These are phyloP conservation scores for Pammene aurita DNA, from an alignment of 2,888 invertebrate species.

Conservation along the genomic window DNA sequence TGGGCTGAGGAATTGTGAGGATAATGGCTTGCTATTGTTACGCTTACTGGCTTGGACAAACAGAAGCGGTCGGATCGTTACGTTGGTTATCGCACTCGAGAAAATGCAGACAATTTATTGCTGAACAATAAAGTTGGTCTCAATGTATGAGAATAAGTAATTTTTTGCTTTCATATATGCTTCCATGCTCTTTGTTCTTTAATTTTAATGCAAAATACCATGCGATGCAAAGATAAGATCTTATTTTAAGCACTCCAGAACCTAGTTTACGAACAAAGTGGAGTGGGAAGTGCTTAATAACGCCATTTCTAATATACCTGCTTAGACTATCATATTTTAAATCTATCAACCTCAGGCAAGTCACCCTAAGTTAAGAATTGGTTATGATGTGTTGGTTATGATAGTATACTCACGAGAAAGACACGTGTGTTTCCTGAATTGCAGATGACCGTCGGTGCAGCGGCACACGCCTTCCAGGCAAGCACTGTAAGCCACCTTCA, in stretches of 20 bases:
- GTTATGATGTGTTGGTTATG: background rate
- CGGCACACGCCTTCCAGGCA: conserved; percentile 92
- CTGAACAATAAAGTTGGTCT: conserved; percentile 12
- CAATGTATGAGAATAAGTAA: background rate
- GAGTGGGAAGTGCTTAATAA: no score
- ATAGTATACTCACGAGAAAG: conserved; percentile 90
- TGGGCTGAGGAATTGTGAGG: conserved; percentile 46
- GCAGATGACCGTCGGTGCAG: conserved; percentile 92
- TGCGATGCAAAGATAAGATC: background rate
- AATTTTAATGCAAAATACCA: background rate
- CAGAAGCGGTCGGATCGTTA: conserved; percentile 18
- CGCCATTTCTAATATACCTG: no score
- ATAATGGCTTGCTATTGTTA: conserved; percentile 51
- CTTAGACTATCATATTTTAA: no score
- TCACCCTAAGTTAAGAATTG: background rate
- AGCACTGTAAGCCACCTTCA: conserved; percentile 94
- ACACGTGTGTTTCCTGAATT: conserved; percentile 95
- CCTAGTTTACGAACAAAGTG: no score
- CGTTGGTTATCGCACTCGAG: background rate
- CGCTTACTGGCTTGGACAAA: conserved; percentile 49
- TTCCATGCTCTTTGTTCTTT: background rate
- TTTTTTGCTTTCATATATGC: background rate
- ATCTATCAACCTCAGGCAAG: no score
- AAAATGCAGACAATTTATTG: conserved; percentile 11
- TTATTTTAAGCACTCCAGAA: background rate